These are phyloP conservation scores for Todiramphus chloris DNA, from an alignment of 2,113 vertebrate species.

Conservation along the genomic window DNA sequence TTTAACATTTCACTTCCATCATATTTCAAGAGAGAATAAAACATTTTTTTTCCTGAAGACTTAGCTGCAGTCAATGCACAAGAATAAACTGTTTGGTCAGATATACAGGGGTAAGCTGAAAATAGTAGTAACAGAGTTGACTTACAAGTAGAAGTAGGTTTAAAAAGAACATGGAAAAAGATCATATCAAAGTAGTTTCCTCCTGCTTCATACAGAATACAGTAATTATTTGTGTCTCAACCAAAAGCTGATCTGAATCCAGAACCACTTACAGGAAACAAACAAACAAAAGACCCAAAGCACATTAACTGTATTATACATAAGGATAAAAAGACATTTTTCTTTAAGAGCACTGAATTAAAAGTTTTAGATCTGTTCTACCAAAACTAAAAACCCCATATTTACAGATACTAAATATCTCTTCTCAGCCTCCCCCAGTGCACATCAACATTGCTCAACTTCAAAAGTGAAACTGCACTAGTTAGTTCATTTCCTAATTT, in stretches of 20 bases:
- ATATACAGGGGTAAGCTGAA: neutral
- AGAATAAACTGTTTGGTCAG: neutral
- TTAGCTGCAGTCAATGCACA: neutral
- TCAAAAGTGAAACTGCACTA: neutral
- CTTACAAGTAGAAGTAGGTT: neutral
- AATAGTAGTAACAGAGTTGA: neutral
- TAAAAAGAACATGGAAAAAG: neutral
- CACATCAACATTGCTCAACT: neutral
- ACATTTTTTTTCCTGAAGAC: neutral
- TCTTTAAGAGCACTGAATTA: neutral
- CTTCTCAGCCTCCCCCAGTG: neutral
- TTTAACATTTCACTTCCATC: neutral
- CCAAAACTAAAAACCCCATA: neutral
- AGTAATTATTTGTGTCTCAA: neutral
- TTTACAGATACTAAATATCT: neutral
- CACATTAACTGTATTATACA: neutral
- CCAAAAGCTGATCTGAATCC: neutral
- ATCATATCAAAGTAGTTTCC: neutral
- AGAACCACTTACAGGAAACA: neutral
- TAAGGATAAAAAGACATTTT: neutral
- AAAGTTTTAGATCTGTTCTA: neutral
- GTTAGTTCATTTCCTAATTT: neutral
- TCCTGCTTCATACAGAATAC: neutral
- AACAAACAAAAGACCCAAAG: neutral
- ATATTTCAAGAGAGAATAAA: neutral